These are phyloP conservation scores for Vulpes lagopus DNA, from an alignment of 2,113 vertebrate species.

Conservation along the genomic window DNA sequence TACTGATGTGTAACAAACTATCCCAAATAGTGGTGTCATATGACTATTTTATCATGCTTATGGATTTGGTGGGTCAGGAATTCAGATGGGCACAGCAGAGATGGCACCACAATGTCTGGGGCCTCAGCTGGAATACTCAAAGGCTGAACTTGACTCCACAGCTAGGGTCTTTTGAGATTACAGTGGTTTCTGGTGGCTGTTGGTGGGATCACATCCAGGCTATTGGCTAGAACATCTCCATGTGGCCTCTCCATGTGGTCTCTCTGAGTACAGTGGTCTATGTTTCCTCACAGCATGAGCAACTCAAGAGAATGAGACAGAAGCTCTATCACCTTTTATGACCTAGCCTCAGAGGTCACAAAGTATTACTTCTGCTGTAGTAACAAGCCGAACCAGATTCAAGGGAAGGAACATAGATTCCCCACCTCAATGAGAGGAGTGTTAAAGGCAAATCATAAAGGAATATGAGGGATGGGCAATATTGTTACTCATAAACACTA, in stretches of 20 bases:
- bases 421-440: background rate
- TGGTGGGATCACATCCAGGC: background rate
- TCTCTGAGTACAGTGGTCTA: background rate
- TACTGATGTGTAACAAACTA: background rate
- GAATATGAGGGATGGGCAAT: background rate
- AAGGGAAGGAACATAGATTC: background rate
- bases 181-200: background rate
- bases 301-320: conserved; percentile 32
- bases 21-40: background rate
- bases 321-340: background rate
- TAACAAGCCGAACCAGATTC: background rate
- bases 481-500: background rate
- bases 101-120: background rate
- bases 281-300: background rate
- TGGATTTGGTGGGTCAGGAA: background rate
- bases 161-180: background rate
- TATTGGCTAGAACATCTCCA: background rate
- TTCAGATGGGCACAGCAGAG: conserved; percentile 13
- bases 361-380: background rate
- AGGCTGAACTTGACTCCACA: background rate
- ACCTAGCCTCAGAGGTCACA: conserved; percentile 18
- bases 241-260: background rate
- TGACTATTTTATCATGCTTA: background rate
- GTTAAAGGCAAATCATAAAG: background rate
- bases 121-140: background rate